Evolutionary conservation across 2,888 invertebrate genomes (phyloP).

Genomic region (Cosmorhoe ocellata): DNA sequence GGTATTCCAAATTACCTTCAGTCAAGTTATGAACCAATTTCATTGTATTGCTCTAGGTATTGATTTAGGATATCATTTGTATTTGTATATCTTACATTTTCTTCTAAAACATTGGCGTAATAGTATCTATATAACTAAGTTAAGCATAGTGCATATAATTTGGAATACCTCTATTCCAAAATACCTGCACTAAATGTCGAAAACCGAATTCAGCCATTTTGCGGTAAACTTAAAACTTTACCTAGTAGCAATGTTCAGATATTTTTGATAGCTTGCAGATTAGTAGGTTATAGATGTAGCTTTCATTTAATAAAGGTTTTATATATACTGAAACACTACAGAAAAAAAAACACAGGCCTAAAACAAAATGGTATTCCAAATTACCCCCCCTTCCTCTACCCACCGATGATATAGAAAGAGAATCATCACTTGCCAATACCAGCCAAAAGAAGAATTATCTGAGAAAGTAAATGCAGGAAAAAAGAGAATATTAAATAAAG

Average conservation of each 20-base stretch:
- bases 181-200: constrained; percentile 13
- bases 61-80: constrained; percentile 5
- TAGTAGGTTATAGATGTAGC: constrained; percentile 1
- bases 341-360: constrained; percentile 5
- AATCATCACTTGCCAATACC: too few species aligned
- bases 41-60: constrained; percentile 1
- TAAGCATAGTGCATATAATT: constrained; percentile 15
- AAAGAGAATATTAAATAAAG: too few species aligned
- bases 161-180: constrained; percentile 18
- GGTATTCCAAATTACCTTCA: constrained; percentile 13
- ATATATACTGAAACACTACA: background rate
- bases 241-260: constrained; percentile 3
- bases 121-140: constrained; percentile 6
- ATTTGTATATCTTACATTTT: constrained; percentile 7
- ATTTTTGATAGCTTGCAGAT: constrained; percentile 11
- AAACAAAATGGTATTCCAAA: constrained; percentile 1
- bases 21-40: constrained; percentile 6
- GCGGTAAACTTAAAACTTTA: constrained; percentile 9
- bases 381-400: background rate
- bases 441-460: too few species aligned
- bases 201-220: constrained; percentile 9
- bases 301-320: constrained; percentile 7
- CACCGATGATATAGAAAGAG: too few species aligned
- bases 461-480: too few species aligned
- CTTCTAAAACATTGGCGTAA: constrained; percentile 9